Evolutionary conservation across 2,797 vertebrate species (phyloP).

Genomic region (Sebastes alutus): DNA sequence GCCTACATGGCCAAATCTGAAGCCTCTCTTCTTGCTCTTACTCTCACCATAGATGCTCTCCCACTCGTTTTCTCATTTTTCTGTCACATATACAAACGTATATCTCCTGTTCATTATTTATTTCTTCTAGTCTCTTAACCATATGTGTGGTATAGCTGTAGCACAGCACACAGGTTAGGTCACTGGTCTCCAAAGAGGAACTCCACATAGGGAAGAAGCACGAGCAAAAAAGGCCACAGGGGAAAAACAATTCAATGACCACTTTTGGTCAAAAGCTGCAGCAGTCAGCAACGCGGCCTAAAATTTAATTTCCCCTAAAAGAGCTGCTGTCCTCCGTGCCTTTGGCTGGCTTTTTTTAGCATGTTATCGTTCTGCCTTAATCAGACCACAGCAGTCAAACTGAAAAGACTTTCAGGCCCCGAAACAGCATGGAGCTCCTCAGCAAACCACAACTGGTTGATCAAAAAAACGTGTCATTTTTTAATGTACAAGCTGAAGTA

Average conservation of each 20-base stretch:
- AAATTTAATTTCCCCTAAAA: slow-evolving; percentile 67
- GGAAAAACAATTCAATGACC: slow-evolving; percentile 68
- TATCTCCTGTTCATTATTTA: slow-evolving; percentile 10
- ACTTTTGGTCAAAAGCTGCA: slow-evolving; percentile 73
- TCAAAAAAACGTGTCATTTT: slow-evolving; percentile 8
- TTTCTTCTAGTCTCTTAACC: slow-evolving; percentile 17
- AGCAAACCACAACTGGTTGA: slow-evolving; percentile 3
- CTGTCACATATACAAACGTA: not conserved
- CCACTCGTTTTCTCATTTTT: slow-evolving; percentile 32
- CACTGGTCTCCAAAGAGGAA: slow-evolving; percentile 40
- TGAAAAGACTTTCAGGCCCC: slow-evolving; percentile 12
- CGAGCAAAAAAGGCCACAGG: not conserved
- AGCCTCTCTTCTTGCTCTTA: slow-evolving; percentile 25
- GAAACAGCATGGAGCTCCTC: slow-evolving; percentile 3
- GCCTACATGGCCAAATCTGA: slow-evolving; percentile 48
- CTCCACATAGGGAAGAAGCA: slow-evolving; percentile 21
- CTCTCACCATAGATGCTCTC: slow-evolving; percentile 32
- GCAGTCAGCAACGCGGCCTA: slow-evolving; percentile 41
- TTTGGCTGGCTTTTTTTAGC: slow-evolving; percentile 60
- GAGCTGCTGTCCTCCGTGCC: slow-evolving; percentile 50
- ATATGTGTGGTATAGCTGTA: slow-evolving; percentile 16
- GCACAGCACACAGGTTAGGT: slow-evolving; percentile 31
- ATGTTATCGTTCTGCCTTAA: slow-evolving; percentile 55
- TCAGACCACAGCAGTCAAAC: slow-evolving; percentile 45
- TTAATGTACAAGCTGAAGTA: not conserved